Conservation (phyloP, 2,113 vertebrate genomes). For the Hyperoodon ampullatus region DNA sequence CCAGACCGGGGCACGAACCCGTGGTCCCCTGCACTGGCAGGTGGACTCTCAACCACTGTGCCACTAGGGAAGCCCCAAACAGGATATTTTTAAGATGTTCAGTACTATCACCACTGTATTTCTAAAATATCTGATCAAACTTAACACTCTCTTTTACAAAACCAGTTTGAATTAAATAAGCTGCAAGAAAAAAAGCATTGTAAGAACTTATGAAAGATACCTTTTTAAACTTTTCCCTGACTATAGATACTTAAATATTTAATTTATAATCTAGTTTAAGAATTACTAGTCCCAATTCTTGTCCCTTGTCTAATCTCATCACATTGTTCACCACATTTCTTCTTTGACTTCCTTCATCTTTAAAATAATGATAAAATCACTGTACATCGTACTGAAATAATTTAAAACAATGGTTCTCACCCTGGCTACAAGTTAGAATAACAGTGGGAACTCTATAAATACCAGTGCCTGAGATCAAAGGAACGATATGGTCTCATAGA, state of each 20-base stretch:
- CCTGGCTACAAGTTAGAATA: background rate
- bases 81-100: background rate
- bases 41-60: no score
- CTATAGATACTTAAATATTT: background rate
- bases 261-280: background rate
- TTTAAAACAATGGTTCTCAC: background rate
- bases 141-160: background rate
- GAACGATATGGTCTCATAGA: background rate
- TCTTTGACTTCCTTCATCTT: background rate
- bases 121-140: background rate
- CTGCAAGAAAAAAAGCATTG: background rate
- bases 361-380: background rate
- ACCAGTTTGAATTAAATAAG: background rate
- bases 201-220: background rate
- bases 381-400: background rate
- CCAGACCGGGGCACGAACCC: no score
- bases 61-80: background rate
- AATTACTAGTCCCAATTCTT: background rate
- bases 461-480: background rate
- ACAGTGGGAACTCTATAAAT: background rate
- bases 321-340: background rate
- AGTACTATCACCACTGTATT: background rate
- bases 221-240: background rate
- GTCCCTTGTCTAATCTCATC: background rate
- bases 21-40: no score